A percentile compares a stretch with the other conserved stretches of the same genome.
These are phyloP conservation scores for Hypsopygia costalis DNA, from an alignment of 2,888 invertebrate genomes.

Conservation along the genomic window DNA sequence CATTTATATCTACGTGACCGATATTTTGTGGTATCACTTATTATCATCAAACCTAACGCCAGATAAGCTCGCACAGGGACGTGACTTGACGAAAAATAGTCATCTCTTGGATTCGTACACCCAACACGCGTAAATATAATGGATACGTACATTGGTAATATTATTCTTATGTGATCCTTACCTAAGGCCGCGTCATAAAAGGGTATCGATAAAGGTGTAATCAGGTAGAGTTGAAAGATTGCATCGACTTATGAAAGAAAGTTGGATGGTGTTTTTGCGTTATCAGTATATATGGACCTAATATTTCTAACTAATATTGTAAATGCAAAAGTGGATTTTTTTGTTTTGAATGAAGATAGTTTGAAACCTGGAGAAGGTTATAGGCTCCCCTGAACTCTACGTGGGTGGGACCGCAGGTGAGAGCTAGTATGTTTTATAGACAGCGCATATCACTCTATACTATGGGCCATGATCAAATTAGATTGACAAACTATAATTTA, in stretches of 20 bases:
- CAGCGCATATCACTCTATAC: too few relatives aligned
- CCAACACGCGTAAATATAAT: conserved; percentile 27
- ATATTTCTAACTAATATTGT: too few relatives aligned
- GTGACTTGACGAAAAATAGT: conserved; percentile 75
- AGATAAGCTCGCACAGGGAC: conserved; percentile 67
- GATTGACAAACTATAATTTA: too few relatives aligned
- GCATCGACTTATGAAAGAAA: background rate
- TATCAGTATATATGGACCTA: too few relatives aligned
- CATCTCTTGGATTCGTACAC: conserved; percentile 51
- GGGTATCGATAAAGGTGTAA: conserved; percentile 2
- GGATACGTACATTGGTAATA: conserved; percentile 14
- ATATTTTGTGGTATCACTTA: conserved; percentile 72
- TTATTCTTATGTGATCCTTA: conserved; percentile 16
- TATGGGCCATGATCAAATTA: too few relatives aligned
- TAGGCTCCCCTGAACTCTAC: too few relatives aligned
- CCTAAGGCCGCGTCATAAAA: conserved; percentile 7
- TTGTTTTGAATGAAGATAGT: too few relatives aligned
- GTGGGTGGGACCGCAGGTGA: too few relatives aligned
- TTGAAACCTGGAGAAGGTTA: too few relatives aligned
- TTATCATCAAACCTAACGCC: conserved; percentile 74
- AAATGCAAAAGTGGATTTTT: too few relatives aligned
- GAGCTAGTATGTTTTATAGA: too few relatives aligned
- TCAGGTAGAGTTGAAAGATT: background rate
- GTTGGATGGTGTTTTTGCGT: too few relatives aligned
- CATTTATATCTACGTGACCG: conserved; percentile 25